Conservation (phyloP, 2,888 invertebrate genomes). For the Calliscelio sp. region DNA sequence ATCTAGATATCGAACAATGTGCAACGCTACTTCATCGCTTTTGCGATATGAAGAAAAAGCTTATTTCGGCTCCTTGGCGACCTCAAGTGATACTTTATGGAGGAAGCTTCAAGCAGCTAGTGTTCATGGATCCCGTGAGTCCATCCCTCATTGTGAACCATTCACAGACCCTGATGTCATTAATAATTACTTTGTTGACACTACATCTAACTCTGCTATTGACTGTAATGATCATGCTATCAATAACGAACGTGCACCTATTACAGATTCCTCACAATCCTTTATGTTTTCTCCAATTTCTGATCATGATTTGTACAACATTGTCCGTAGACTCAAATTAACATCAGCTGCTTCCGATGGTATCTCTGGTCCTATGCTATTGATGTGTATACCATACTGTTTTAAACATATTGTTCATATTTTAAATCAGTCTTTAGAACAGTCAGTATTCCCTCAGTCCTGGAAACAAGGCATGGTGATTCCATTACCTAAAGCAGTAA, state of each 20-base stretch:
- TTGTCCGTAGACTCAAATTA: background rate
- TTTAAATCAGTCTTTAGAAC: background rate
- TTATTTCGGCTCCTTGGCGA: background rate
- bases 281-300: background rate
- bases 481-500: background rate
- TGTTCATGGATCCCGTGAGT: background rate
- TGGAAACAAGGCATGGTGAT: background rate
- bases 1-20: too few relatives aligned
- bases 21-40: too few relatives aligned
- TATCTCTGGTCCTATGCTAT: background rate
- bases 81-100: background rate
- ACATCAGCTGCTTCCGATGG: background rate
- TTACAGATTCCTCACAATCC: background rate
- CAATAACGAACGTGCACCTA: background rate
- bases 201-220: background rate
- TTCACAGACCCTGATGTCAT: background rate
- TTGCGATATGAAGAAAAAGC: background rate
- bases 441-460: background rate
- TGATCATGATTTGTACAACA: background rate
- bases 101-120: background rate
- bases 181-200: background rate
- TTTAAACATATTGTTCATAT: background rate
- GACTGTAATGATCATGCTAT: background rate
- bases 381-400: background rate
- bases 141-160: background rate